These are phyloP conservation scores for Drosophila birchii DNA, from an alignment of 2,888 invertebrate genomes.

Conservation along the genomic window DNA sequence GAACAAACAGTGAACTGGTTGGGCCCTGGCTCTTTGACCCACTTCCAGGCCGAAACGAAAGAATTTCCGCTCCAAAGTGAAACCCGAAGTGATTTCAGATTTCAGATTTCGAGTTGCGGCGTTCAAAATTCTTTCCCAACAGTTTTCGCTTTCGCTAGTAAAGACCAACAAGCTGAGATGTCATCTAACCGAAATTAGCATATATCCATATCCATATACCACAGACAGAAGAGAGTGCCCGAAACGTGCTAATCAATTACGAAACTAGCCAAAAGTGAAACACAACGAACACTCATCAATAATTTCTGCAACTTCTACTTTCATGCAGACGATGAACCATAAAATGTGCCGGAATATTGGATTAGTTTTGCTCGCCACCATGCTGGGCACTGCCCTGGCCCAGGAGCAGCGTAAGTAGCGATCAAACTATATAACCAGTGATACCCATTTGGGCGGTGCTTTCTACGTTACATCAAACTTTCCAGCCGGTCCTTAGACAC, in stretches of 20 bases:
- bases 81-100: constrained; percentile 51
- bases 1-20: constrained; percentile 45
- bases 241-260: constrained; percentile 75
- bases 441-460: constrained; percentile 22
- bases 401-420: constrained; percentile 79
- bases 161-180: constrained; percentile 29
- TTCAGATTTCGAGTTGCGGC: constrained; percentile 26
- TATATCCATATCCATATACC: constrained; percentile 16
- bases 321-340: constrained; percentile 59
- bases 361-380: constrained; percentile 64
- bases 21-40: constrained; percentile 29
- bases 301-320: constrained; percentile 76
- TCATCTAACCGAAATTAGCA: constrained; percentile 63
- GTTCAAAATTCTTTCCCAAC: constrained; percentile 47
- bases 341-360: constrained; percentile 68
- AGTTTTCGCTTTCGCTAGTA: constrained; percentile 72
- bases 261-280: constrained; percentile 69
- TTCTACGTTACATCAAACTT: constrained; percentile 49
- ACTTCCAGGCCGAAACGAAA: constrained; percentile 28
- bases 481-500: constrained; percentile 45
- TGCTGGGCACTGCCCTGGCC: constrained; percentile 62
- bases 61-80: constrained; percentile 60
- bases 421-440: constrained; percentile 9
- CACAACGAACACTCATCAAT: constrained; percentile 42
- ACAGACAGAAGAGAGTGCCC: constrained; percentile 15